A percentile compares a stretch with the other conserved stretches of the same genome.
Conservation (phyloP, 2,113 vertebrate species). For the Coptodon bakossiorum region DNA sequence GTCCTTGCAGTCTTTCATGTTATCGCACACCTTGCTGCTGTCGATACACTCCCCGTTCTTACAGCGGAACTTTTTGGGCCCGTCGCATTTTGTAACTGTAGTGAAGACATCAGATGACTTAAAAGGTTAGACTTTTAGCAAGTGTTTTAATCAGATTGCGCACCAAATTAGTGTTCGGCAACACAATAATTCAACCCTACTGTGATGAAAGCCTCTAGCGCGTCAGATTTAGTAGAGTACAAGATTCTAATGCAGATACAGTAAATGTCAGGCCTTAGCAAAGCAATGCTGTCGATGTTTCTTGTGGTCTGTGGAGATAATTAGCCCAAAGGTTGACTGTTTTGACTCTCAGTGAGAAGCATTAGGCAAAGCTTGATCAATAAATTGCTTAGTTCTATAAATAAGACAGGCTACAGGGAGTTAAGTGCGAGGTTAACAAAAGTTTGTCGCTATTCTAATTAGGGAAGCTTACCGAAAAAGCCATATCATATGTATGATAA, state of each 20-base stretch:
- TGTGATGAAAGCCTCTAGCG: not conserved
- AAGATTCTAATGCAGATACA: not conserved
- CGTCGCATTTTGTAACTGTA: slow-evolving; percentile 87
- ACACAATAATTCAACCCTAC: not conserved
- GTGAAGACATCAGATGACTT: slow-evolving; percentile 47
- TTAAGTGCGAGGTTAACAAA: not conserved
- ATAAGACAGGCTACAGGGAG: not conserved
- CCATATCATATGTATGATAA: not conserved
- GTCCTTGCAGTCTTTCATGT: slow-evolving; percentile 91
- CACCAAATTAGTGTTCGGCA: not conserved
- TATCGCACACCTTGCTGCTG: slow-evolving; percentile 90
- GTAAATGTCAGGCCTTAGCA: not conserved
- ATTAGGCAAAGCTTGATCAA: not conserved
- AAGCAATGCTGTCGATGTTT: not conserved
- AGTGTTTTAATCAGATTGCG: not conserved
- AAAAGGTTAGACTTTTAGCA: not conserved
- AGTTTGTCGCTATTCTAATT: not conserved
- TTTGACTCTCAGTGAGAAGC: not conserved
- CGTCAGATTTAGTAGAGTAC: not conserved
- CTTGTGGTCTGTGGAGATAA: not conserved
- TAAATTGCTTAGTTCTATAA: not conserved
- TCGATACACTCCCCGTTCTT: slow-evolving; percentile 94
- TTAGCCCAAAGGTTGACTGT: not conserved
- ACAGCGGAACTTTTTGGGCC: slow-evolving; percentile 87
- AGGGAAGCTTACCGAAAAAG: not conserved